phyloP scores from a whole-genome alignment of 2,888 invertebrate genomes.

The Hirtodrosophila cameraria region DNA sequence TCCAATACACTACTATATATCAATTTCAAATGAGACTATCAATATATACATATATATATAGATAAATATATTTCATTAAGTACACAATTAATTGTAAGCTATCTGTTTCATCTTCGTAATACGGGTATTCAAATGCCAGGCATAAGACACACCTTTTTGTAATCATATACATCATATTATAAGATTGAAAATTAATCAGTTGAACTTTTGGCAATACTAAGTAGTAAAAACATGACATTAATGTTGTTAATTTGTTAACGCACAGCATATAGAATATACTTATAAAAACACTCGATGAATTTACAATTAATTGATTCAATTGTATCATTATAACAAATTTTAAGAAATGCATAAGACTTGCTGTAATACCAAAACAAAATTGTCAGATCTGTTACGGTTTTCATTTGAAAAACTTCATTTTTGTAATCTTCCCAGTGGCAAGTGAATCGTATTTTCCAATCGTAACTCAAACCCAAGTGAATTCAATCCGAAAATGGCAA shows the following conservation, averaged over 20 bases:
- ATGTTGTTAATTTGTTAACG: conserved; percentile 19
- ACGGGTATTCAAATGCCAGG: conserved; percentile 4
- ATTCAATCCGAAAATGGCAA: too few relatives aligned
- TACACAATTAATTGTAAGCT: conserved; percentile 12
- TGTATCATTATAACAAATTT: conserved; percentile 2
- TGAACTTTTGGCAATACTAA: conserved; percentile 30
- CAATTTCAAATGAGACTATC: conserved; percentile 25
- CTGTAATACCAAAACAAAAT: conserved; percentile 20
- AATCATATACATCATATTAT: neutral
- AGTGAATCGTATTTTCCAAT: too few relatives aligned
- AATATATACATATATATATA: conserved; percentile 1
- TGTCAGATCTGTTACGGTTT: too few relatives aligned
- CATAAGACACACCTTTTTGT: neutral
- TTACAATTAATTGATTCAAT: conserved; percentile 1
- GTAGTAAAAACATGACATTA: conserved; percentile 9
- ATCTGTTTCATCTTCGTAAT: conserved; percentile 8
- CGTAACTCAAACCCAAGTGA: too few relatives aligned
- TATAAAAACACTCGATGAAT: conserved; percentile 4
- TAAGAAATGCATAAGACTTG: conserved; percentile 14
- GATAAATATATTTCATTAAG: conserved; percentile 12
- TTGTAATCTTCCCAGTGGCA: too few relatives aligned
- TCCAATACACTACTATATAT: conserved; percentile 17
- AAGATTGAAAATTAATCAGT: conserved; percentile 11
- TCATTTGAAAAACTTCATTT: too few relatives aligned
- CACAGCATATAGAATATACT: conserved; percentile 13